A percentile compares a stretch with the other conserved stretches of the same genome.
Conservation (phyloP, 1,140 invertebrate species). For the Whitmania pigra region DNA sequence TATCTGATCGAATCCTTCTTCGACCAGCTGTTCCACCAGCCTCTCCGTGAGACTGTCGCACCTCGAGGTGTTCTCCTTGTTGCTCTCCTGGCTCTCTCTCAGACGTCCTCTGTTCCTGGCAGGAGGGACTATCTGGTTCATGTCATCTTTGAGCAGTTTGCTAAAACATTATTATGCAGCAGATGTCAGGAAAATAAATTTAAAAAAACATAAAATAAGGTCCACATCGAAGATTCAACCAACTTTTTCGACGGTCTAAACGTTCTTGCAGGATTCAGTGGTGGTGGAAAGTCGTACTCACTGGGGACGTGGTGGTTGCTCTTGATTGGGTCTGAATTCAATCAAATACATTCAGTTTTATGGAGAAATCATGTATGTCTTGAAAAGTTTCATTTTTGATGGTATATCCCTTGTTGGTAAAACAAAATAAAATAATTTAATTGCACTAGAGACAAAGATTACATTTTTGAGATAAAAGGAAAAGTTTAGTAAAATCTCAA, state of each 20-base stretch:
- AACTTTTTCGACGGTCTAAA: conserved; percentile 12
- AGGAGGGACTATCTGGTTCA: conserved; percentile 17
- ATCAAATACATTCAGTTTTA: no score
- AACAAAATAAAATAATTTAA: no score
- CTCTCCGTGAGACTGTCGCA: conserved; percentile 84
- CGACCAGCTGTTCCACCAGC: conserved; percentile 70
- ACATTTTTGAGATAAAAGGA: no score
- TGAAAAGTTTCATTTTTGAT: no score
- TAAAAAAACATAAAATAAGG: no score
- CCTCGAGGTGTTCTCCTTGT: conserved; percentile 38
- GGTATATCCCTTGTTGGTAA: no score
- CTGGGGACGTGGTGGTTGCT: conserved; percentile 39
- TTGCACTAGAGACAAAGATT: no score
- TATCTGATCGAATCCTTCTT: conserved; percentile 74
- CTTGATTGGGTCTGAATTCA: not conserved
- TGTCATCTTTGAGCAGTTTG: conserved; percentile 19
- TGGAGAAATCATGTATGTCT: no score
- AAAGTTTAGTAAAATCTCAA: no score
- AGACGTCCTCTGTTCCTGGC: conserved; percentile 27
- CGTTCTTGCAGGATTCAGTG: conserved; percentile 24
- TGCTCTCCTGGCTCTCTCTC: conserved; percentile 35
- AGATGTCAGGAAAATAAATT: not conserved
- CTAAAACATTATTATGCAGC: not conserved
- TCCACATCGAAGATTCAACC: not conserved
- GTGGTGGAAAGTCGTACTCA: conserved; percentile 38